Evolutionary conservation across 2,113 vertebrate genomes (phyloP).

Genomic region (Atrichornis clamosus): DNA sequence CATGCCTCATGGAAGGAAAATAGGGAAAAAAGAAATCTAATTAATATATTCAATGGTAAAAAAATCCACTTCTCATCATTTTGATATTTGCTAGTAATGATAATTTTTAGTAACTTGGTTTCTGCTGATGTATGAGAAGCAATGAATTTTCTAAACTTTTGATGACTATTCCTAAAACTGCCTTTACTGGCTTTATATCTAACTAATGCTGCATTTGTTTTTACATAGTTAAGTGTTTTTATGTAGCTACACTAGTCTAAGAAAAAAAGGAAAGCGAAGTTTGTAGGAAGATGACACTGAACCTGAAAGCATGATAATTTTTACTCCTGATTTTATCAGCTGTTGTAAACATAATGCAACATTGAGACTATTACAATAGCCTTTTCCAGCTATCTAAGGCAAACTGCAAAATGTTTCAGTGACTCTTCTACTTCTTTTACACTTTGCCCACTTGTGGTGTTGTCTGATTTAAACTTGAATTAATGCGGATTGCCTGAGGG

Average conservation of each 20-base stretch:
- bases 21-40: neutral
- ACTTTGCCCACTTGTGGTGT: slow-evolving; percentile 24
- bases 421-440: slow-evolving; percentile 41
- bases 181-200: neutral
- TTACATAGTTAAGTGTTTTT: neutral
- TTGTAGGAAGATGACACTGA: neutral
- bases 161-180: neutral
- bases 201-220: neutral
- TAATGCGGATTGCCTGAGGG: slow-evolving; percentile 36
- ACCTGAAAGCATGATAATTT: neutral
- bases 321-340: neutral
- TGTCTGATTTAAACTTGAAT: slow-evolving; percentile 32
- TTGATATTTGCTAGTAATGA: neutral
- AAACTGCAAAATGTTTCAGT: slow-evolving; percentile 26
- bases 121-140: neutral
- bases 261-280: neutral
- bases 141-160: neutral
- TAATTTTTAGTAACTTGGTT: neutral
- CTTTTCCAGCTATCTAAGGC: slow-evolving; percentile 27
- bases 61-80: neutral
- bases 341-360: slow-evolving; percentile 29
- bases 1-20: neutral
- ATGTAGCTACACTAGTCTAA: neutral
- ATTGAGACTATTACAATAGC: neutral
- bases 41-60: neutral